Base-by-base conservation (phyloP, 2,888 invertebrate genomes). In the Carpatolechia fugitivella region DNA sequence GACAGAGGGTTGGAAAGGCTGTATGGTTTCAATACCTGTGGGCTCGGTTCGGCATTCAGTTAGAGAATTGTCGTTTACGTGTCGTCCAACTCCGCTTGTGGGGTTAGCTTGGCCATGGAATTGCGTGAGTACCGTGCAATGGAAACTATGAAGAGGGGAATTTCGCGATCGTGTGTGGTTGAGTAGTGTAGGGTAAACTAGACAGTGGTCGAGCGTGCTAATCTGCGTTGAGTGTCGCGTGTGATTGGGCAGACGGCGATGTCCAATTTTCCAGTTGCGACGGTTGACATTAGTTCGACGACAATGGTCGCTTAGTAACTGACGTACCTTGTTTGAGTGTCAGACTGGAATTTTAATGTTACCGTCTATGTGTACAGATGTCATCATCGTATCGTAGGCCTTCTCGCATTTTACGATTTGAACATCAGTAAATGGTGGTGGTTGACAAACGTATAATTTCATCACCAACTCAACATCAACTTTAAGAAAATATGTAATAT, bases 141-240 rank as follows among this genome's bases (percentile, higher is more conserved):
- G 85, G 76, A 84, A 66, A 72, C 72, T 72, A 72, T 66, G 68
- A 64, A 69, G 75, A 79, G 78, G 72, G 72, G 74, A 82, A 80
- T 80, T 80, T 82, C 78, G 74, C 65, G 64, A 68, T 59, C 62
- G 70, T 61, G 57, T 68, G 68, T 58, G 64, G 69, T 69, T 59
- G 66, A 69, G 71, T 69, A 65, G 73, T 77, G 66, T 67, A 59
- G 70, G 68, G 69, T 31, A 64, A 69, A 77, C 78, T 75, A 77
- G 77, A 72, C 77, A 76, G 76, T 81, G 82, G 80, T 73, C 74
- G 82, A 84, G 74, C 78, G 80, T 78, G 82, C 89, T 87, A 89
- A 90, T 90, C 87, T 88, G 85, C 83, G 83, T 84, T 74, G 87
- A 83, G 85, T 84, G 87, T 86, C 85, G 85, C 85, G 78, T 87